phyloP scores from a whole-genome alignment of 1,140 invertebrate species.

The Bombyx mori region ASM3026992v2 NC_085110.1:12816501-12817000 shows the following conservation, averaged over 20 bases:
- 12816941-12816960: too few relatives aligned
- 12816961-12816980: too few relatives aligned
- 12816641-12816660: slow-evolving; percentile 1
- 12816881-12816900: too few relatives aligned
- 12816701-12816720: neutral
- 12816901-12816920: too few relatives aligned
- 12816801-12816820: neutral
- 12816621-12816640: neutral
- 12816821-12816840: too few relatives aligned
- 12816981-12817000: too few relatives aligned
- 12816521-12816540: slow-evolving; percentile 25
- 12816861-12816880: neutral
- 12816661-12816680: neutral
- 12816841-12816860: neutral
- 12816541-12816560: slow-evolving; percentile 19
- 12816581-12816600: slow-evolving; percentile 8
- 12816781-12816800: neutral
- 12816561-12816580: slow-evolving; percentile 25
- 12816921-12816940: too few relatives aligned
- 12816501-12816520: slow-evolving; percentile 18
- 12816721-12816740: neutral
- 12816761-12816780: neutral
- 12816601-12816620: neutral
- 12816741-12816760: neutral
- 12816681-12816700: neutral